Evolutionary conservation across 92 coral and sea anemone genomes (phyloP), one percentile per base, ranked within the genome.

Genomic region (Umimayanthus chanpuru): DNA sequence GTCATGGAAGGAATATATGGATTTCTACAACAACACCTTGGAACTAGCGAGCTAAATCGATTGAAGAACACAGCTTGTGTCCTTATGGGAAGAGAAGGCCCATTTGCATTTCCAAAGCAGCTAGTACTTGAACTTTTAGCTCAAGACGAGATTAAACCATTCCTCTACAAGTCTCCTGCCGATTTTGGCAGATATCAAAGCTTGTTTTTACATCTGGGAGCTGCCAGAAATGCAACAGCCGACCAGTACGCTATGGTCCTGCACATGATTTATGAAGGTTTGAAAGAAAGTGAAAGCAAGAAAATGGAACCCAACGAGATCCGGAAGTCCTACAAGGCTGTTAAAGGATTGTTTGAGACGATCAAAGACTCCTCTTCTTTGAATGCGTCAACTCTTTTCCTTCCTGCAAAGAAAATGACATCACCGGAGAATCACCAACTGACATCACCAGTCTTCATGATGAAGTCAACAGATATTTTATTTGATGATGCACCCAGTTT

Each of bases 171-270:
- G 36, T 44, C 89, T n/a, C 98, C 98, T n/a, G 43, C 77, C 2
- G 85, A 92, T 58, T 61, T 93, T 21, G 86, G 90, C 5, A 21
- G 23, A 64, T 94, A 87, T 61, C n/a, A 29, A 6, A 2, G 1
- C 12, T 43, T 95, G 21, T 93, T 95, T 81, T 47, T 75, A 56
- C 71, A 66, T 32, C 92, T 95, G 55, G 98, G 98, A 5, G 84
- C 92, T 30, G 76, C 94, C 7, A 77, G 44, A 20, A 76, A 86
- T 14, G 94, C 87, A 9, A 93, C 86, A 2, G 73, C 93, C 1
- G 87, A 26, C 36, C 98, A 95, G 79, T 94, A 88, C n/a, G 94
- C 94, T 21, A 67, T 83, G 92, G 94, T 94, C 5, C 80, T 94
- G 9, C 65, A 80, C 9, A 85, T 72, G 85, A 82, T 94, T 4